Base-by-base conservation (phyloP, 2,113 vertebrate genomes). In the Lepisosteus osseus region DNA sequence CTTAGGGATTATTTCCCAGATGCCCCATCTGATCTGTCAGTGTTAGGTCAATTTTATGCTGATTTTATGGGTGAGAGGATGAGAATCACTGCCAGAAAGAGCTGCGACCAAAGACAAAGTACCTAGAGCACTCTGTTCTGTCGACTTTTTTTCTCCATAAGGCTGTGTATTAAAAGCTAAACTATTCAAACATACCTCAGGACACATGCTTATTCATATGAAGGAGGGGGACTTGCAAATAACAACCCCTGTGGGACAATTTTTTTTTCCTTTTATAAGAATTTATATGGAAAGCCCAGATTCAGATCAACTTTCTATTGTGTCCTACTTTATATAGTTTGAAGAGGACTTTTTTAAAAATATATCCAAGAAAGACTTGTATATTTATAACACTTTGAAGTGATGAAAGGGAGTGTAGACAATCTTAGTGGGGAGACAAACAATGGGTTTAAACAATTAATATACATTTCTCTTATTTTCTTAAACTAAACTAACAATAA, bases 11-110 rank as follows among this genome's bases (percentile, higher is more conserved):
- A 78, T 64, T 78, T 80, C 75, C 67, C 65, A 84, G 74, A 82
- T 74, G 76, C 0, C 6, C 68, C 64, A 78, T 77, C 85, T 87
- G 81, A 91, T 89, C 79, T 82, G 82, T 78, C 78, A 86, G 87
- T 73, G 80, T 85, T 85, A 86, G 85, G 84, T 85, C 86, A 87
- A 92, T 93, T 92, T 94, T 86, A 90, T 91, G 89, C 89, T 86
- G 76, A 93, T 94, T 94, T 94, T 91, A 89, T 86, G 88, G 88
- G 79, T 91, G 89, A 94, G 83, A 87, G 83, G 83, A 88, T 88
- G 86, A 80, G 86, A 93, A 91, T 70, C n/a, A 7, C 78, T 80
- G 77, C 73, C 67, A 69, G 65, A 69, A 79, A 77, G 41, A 70
- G 67, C 12, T 14, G 4, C 45, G 67, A 7, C 42, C 70, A 64